These are phyloP conservation scores for Drosophila kanapiae DNA, from an alignment of 1,140 invertebrate species.

Conservation along the genomic window DNA sequence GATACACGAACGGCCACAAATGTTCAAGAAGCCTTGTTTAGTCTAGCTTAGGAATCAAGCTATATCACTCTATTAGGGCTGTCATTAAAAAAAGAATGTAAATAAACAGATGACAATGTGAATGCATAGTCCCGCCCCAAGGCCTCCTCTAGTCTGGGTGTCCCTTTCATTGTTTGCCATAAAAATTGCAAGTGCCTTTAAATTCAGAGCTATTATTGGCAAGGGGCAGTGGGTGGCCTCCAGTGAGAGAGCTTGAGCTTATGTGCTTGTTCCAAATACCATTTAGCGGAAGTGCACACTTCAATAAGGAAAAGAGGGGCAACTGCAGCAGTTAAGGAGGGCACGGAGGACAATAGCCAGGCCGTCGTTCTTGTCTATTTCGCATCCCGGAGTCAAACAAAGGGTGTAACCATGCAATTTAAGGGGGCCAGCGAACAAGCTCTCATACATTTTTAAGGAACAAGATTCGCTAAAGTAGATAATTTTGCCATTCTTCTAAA, in stretches of 20 bases:
- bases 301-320: slow-evolving; percentile 66
- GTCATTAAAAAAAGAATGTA: slow-evolving; percentile 9
- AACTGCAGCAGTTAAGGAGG: slow-evolving; percentile 41
- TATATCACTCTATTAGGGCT: slow-evolving; percentile 21
- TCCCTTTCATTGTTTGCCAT: slow-evolving; percentile 58
- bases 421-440: slow-evolving; percentile 1
- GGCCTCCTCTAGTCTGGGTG: not conserved
- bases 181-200: slow-evolving; percentile 76
- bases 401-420: slow-evolving; percentile 49
- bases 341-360: slow-evolving; percentile 54
- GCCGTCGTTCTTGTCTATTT: slow-evolving; percentile 42
- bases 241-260: slow-evolving; percentile 42
- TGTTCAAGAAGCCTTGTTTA: slow-evolving; percentile 39
- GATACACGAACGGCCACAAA: slow-evolving; percentile 22
- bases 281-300: slow-evolving; percentile 78
- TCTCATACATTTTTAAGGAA: slow-evolving; percentile 53
- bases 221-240: not conserved
- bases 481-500: slow-evolving; percentile 5
- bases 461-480: not conserved
- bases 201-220: slow-evolving; percentile 46
- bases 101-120: slow-evolving; percentile 50
- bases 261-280: slow-evolving; percentile 78
- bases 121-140: slow-evolving; percentile 2
- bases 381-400: slow-evolving; percentile 35
- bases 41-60: slow-evolving; percentile 20